These are phyloP conservation scores for Cyaniris semiargus DNA, from an alignment of 2,888 invertebrate species.

Conservation along the genomic window DNA sequence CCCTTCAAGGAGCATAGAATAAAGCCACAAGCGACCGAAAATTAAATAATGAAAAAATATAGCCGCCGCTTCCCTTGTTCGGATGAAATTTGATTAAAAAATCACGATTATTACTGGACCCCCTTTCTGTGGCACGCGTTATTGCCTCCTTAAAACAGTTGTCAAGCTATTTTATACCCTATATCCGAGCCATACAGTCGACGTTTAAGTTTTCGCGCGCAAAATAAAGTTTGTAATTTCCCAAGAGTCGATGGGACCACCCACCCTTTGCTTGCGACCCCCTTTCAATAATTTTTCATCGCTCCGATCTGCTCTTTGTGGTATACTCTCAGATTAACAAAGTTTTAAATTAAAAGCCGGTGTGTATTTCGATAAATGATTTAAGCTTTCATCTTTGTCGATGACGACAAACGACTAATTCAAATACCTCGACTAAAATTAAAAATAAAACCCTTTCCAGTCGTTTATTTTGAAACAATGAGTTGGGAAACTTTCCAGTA, in stretches of 20 bases:
- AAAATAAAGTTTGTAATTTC: conserved; percentile 56
- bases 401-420: conserved; percentile 22
- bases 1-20: conserved; percentile 70
- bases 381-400: conserved; percentile 33
- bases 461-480: background rate
- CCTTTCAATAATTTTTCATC: conserved; percentile 81
- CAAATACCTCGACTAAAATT: conserved; percentile 19
- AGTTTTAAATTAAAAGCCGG: conserved; percentile 77
- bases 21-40: conserved; percentile 72
- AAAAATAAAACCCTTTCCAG: background rate
- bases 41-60: conserved; percentile 81
- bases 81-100: conserved; percentile 82
- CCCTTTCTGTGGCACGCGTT: conserved; percentile 60
- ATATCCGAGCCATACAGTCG: conserved; percentile 39
- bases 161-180: conserved; percentile 44
- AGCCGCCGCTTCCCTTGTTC: conserved; percentile 77
- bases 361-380: conserved; percentile 48
- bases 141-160: conserved; percentile 40
- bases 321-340: conserved; percentile 77
- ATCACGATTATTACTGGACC: conserved; percentile 79
- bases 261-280: conserved; percentile 61
- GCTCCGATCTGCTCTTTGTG: conserved; percentile 78
- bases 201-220: conserved; percentile 39
- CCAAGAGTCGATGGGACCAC: conserved; percentile 68
- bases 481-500: background rate